A percentile compares a stretch with the other conserved stretches of the same genome.
Conservation (phyloP, 2,797 vertebrate genomes). For the Huso huso region DNA sequence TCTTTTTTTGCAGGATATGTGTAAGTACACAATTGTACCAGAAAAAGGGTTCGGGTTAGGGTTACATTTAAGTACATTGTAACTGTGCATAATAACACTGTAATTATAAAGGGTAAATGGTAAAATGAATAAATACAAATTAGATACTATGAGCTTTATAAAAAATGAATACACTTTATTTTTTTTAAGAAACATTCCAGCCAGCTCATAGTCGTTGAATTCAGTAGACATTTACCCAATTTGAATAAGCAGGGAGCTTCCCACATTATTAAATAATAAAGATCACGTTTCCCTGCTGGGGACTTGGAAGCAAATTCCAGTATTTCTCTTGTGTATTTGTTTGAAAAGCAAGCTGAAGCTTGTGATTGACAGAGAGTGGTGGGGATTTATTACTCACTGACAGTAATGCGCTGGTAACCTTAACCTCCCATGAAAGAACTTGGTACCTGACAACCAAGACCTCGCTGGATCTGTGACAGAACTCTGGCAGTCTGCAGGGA, state of each 20-base stretch:
- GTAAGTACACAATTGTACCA: too few relatives aligned
- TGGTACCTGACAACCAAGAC: slow-evolving; percentile 15
- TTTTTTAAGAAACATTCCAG: too few relatives aligned
- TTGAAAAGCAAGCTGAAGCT: slow-evolving; percentile 32
- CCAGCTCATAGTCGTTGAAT: too few relatives aligned
- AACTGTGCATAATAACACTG: too few relatives aligned
- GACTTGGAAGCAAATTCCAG: slow-evolving; percentile 20
- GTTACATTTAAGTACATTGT: too few relatives aligned
- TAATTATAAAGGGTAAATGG: too few relatives aligned
- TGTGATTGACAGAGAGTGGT: slow-evolving; percentile 31
- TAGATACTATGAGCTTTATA: too few relatives aligned
- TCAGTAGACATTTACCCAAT: too few relatives aligned
- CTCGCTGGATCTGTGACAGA: slow-evolving; percentile 19
- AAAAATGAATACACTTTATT: too few relatives aligned
- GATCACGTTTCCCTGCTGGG: slow-evolving; percentile 25
- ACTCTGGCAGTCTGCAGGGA: slow-evolving; percentile 15
- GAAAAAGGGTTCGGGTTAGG: too few relatives aligned
- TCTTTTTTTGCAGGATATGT: too few relatives aligned
- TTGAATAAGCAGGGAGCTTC: slow-evolving; percentile 10
- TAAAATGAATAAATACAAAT: too few relatives aligned
- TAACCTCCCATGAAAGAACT: slow-evolving; percentile 28
- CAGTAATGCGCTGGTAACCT: slow-evolving; percentile 26
- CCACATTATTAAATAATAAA: slow-evolving; percentile 27
- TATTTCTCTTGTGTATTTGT: slow-evolving; percentile 27
- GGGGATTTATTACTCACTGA: slow-evolving; percentile 32